phyloP scores from a whole-genome alignment of 2,797 vertebrate species.

The Etheostoma nigrum region DNA sequence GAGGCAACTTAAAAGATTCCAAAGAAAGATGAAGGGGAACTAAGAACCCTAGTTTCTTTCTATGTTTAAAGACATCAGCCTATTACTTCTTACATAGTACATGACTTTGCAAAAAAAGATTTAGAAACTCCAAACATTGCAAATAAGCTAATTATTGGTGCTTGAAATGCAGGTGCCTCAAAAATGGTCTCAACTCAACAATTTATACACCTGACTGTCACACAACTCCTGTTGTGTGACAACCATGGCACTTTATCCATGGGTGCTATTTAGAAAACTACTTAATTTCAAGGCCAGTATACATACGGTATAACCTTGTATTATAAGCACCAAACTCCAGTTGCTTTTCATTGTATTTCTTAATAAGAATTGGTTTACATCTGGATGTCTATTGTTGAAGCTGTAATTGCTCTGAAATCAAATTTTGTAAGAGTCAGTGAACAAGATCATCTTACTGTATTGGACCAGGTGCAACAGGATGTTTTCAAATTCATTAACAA shows the following conservation, averaged over 20 bases:
- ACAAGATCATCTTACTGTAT: not conserved
- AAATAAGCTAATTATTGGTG: slow-evolving; percentile 19
- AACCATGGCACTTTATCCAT: slow-evolving; percentile 6
- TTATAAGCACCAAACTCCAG: slow-evolving; percentile 9
- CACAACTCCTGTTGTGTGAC: slow-evolving; percentile 6
- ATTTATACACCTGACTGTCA: slow-evolving; percentile 7
- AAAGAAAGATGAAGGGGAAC: slow-evolving; percentile 2
- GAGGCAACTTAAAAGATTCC: not conserved
- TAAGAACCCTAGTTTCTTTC: slow-evolving; percentile 12
- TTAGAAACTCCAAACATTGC: not conserved
- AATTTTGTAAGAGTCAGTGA: no score
- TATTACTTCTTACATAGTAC: not conserved
- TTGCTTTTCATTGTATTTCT: slow-evolving; percentile 3
- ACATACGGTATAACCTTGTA: not conserved
- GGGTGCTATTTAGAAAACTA: not conserved
- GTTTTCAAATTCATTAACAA: slow-evolving; percentile 3
- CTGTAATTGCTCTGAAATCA: not conserved
- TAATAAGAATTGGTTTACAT: not conserved
- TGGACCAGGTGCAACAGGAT: not conserved
- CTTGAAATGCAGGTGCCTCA: slow-evolving; percentile 15
- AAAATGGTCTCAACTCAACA: slow-evolving; percentile 1
- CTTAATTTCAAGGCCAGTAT: slow-evolving; percentile 12
- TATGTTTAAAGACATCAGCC: slow-evolving; percentile 11
- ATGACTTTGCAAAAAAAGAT: slow-evolving; percentile 18
- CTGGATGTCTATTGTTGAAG: no score